Evolutionary conservation across 2,888 invertebrate species (phyloP).

Genomic region (Bombylius discolor): DNA sequence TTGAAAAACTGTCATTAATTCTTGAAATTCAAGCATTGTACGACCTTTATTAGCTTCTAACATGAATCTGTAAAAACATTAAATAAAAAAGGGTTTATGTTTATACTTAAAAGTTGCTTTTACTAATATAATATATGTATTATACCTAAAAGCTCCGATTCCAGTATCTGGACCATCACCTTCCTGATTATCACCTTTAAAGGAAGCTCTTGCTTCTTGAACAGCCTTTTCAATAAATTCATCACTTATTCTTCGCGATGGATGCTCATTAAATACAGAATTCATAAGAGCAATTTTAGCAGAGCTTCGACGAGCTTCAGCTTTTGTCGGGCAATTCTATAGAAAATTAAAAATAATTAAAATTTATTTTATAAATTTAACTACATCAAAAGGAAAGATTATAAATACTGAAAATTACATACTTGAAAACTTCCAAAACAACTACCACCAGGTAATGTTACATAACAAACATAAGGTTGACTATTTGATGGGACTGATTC

Average conservation of each 20-base stretch:
- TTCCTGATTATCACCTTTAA: slow-evolving; percentile 52
- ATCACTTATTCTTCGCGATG: slow-evolving; percentile 80
- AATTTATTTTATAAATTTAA: neutral
- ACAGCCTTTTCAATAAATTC: slow-evolving; percentile 91
- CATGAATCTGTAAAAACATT: slow-evolving; percentile 46
- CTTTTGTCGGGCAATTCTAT: slow-evolving; percentile 88
- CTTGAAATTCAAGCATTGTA: slow-evolving; percentile 93
- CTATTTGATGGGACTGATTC: slow-evolving; percentile 85
- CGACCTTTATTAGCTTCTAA: slow-evolving; percentile 72
- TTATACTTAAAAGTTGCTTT: too few species aligned
- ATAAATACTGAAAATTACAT: slow-evolving; percentile 14
- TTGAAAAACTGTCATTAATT: slow-evolving; percentile 95
- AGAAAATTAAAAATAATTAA: slow-evolving; percentile 10
- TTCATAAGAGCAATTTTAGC: slow-evolving; percentile 95
- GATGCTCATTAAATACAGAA: slow-evolving; percentile 92
- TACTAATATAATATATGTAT: neutral
- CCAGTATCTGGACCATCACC: slow-evolving; percentile 57
- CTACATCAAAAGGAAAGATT: too few species aligned
- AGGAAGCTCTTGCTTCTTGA: slow-evolving; percentile 77
- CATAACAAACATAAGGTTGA: slow-evolving; percentile 89
- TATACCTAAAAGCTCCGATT: slow-evolving; percentile 53
- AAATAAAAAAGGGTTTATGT: neutral
- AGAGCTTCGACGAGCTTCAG: slow-evolving; percentile 84
- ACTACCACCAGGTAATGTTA: slow-evolving; percentile 87
- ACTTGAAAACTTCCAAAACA: slow-evolving; percentile 94